Evolutionary conservation across 2,797 vertebrate species (phyloP).

Genomic region (Hoplostethus mediterraneus): DNA sequence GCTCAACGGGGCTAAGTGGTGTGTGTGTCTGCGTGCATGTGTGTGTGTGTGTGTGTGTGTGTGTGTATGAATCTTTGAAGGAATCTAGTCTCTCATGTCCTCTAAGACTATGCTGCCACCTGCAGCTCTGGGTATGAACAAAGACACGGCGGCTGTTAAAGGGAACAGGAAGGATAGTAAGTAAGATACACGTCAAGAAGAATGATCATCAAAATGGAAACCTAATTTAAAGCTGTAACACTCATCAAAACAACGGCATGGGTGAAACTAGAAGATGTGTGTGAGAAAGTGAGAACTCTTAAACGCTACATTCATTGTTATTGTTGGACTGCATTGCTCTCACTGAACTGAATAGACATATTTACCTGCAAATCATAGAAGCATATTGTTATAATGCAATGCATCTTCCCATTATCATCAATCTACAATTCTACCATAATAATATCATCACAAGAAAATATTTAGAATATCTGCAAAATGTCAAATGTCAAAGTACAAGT

Average conservation of each 20-base stretch:
- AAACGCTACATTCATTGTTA: conserved; percentile 13
- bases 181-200: conserved; percentile 37
- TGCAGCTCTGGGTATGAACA: conserved; percentile 85
- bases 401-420: neutral
- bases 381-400: neutral
- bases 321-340: neutral
- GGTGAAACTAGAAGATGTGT: conserved; percentile 1
- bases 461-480: conserved; percentile 1
- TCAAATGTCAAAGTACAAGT: neutral
- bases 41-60: conserved; percentile 15
- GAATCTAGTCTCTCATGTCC: conserved; percentile 74
- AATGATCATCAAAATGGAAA: conserved; percentile 35
- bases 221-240: conserved; percentile 10
- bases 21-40: conserved; percentile 7
- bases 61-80: conserved; percentile 68
- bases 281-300: conserved; percentile 4
- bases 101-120: conserved; percentile 94
- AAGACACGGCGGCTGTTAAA: conserved; percentile 47
- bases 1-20: conserved; percentile 73
- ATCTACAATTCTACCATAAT: neutral
- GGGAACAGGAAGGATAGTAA: conserved; percentile 34
- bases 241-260: conserved; percentile 18
- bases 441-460: neutral
- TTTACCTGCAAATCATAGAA: neutral
- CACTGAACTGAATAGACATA: neutral